Percentiles rank a stretch among this genome's conserved stretches.
phyloP scores from a whole-genome alignment of 2,888 invertebrate genomes.

The Malacosoma neustria region DNA sequence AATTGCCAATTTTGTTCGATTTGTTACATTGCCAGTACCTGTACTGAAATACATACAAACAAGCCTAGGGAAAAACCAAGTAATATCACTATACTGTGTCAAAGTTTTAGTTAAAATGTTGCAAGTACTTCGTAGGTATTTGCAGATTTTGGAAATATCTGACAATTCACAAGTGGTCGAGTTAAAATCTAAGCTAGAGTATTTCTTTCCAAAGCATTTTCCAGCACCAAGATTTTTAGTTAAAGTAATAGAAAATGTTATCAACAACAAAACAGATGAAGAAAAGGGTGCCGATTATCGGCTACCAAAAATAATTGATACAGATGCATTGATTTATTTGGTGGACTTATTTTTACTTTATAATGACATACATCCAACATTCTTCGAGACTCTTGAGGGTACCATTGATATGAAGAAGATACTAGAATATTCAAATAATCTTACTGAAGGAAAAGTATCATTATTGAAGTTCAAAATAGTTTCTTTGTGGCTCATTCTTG shows the following conservation, averaged over 20 bases:
- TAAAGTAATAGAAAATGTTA: slow-evolving; percentile 41
- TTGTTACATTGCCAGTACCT: slow-evolving; percentile 61
- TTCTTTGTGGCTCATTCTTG: slow-evolving; percentile 56
- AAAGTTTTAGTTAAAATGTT: slow-evolving; percentile 73
- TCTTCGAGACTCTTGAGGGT: slow-evolving; percentile 60
- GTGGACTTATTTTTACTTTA: slow-evolving; percentile 55
- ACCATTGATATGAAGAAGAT: slow-evolving; percentile 56
- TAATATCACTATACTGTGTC: slow-evolving; percentile 59
- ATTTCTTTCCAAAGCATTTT: slow-evolving; percentile 62
- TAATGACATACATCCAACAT: slow-evolving; percentile 54
- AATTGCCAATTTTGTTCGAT: slow-evolving; percentile 65
- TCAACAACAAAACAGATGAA: slow-evolving; percentile 20
- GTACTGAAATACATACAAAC: slow-evolving; percentile 58
- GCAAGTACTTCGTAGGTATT: slow-evolving; percentile 63
- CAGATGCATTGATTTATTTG: slow-evolving; percentile 44
- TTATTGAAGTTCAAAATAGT: slow-evolving; percentile 62
- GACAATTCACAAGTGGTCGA: slow-evolving; percentile 35
- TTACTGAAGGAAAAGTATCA: slow-evolving; percentile 33
- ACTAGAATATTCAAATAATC: slow-evolving; percentile 41
- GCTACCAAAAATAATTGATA: slow-evolving; percentile 37
- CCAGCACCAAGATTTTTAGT: slow-evolving; percentile 46
- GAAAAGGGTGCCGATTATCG: slow-evolving; percentile 39
- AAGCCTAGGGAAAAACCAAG: slow-evolving; percentile 43
- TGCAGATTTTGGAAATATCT: slow-evolving; percentile 61
- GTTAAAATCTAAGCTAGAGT: slow-evolving; percentile 49